Evolutionary conservation across 2,888 invertebrate species (phyloP).

Genomic region (Dolichomitus sp.): DNA sequence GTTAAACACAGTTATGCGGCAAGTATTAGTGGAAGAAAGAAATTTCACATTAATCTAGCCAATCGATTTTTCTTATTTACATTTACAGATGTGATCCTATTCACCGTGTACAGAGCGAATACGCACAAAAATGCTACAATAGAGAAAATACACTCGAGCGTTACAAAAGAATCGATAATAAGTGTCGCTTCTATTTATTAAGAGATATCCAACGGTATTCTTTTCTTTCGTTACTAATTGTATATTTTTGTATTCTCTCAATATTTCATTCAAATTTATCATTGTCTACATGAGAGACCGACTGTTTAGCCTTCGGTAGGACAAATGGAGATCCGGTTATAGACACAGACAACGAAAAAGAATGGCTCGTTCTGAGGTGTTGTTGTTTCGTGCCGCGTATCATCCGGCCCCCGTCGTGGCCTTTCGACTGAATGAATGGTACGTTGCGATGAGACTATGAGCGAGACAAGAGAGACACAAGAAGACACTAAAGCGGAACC

Average conservation of each 20-base stretch:
- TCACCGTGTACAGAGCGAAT: not conserved
- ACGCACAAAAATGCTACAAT: slow-evolving; percentile 1
- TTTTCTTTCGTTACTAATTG: not conserved
- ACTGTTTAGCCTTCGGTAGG: slow-evolving; percentile 41
- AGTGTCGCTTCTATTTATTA: slow-evolving; percentile 31
- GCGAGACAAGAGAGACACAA: slow-evolving; percentile 53
- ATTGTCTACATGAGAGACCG: slow-evolving; percentile 48
- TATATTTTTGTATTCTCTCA: not conserved
- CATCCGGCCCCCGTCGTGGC: slow-evolving; percentile 56
- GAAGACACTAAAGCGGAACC: slow-evolving; percentile 28
- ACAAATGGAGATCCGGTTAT: slow-evolving; percentile 58
- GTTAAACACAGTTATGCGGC: not conserved
- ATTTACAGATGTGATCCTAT: not conserved
- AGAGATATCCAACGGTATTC: not conserved
- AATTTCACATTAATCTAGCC: slow-evolving; percentile 24
- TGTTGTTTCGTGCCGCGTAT: slow-evolving; percentile 68
- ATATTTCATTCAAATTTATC: slow-evolving; percentile 41
- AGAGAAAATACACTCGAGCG: not conserved
- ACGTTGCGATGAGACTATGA: slow-evolving; percentile 50
- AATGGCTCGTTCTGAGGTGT: slow-evolving; percentile 68
- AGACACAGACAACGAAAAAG: slow-evolving; percentile 52
- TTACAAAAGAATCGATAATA: slow-evolving; percentile 46
- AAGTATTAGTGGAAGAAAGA: not conserved
- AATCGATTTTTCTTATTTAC: slow-evolving; percentile 48
- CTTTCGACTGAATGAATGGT: slow-evolving; percentile 67